Evolutionary conservation across 1,140 invertebrate genomes (phyloP).

Genomic region (Calliopsis andreniformis): DNA sequence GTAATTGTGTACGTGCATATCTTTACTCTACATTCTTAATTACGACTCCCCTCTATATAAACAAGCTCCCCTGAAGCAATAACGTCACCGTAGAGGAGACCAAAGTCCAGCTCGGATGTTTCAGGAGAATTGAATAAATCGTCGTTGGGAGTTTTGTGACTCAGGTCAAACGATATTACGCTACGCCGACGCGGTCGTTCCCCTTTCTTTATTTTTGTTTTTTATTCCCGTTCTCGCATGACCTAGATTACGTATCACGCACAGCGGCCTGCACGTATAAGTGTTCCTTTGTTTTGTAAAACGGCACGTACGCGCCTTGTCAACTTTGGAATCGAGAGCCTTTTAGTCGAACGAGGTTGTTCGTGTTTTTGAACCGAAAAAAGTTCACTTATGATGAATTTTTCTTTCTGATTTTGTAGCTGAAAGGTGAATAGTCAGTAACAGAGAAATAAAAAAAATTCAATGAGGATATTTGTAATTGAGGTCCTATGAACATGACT

Average conservation of each 20-base stretch:
- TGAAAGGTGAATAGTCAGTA: no score
- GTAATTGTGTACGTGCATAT: no score
- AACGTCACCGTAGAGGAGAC: neutral
- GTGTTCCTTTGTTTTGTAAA: neutral
- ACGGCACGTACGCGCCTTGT: neutral
- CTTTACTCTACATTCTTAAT: slow-evolving; percentile 15
- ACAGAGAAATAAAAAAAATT: no score
- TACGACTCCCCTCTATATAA: neutral
- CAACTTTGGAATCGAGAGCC: slow-evolving; percentile 21
- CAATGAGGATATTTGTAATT: no score
- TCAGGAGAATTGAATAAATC: slow-evolving; percentile 10
- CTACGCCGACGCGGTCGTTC: neutral
- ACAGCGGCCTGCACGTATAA: neutral
- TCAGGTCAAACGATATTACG: slow-evolving; percentile 3
- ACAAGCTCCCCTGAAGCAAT: neutral
- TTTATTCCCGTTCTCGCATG: neutral
- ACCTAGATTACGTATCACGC: neutral
- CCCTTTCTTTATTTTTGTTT: neutral
- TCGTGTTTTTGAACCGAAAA: no score
- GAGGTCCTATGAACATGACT: no score
- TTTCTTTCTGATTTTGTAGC: no score
- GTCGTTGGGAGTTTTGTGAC: neutral
- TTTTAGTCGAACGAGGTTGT: no score
- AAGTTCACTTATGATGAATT: no score
- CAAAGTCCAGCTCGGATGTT: neutral